Conservation (phyloP, 2,797 vertebrate genomes). For the Epinephelus coioides region DNA sequence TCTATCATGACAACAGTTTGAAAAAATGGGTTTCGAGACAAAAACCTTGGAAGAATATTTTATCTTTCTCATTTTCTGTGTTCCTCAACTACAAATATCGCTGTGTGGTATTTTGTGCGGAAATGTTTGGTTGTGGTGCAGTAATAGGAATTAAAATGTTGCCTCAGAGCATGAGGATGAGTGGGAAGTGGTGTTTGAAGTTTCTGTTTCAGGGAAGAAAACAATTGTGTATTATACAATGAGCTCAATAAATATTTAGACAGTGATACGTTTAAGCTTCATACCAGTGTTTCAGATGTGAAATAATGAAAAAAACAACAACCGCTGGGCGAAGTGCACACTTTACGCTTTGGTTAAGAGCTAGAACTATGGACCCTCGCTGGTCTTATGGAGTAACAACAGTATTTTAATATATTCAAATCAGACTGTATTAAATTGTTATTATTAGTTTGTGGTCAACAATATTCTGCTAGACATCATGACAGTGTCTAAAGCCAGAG, state of each 20-base stretch:
- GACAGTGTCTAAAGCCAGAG: background rate
- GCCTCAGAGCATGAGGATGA: constrained; percentile 52
- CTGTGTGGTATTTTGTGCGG: constrained; percentile 63
- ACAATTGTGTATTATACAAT: constrained; percentile 42
- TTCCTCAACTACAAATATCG: constrained; percentile 57
- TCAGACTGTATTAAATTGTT: background rate
- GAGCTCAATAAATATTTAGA: constrained; percentile 54
- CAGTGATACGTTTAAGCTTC: constrained; percentile 36
- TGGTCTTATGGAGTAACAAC: background rate
- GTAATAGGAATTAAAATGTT: constrained; percentile 67
- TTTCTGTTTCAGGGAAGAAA: constrained; percentile 54
- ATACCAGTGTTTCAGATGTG: constrained; percentile 13
- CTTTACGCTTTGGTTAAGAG: background rate
- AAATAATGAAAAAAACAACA: constrained; percentile 25
- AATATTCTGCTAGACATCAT: background rate
- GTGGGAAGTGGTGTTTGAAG: constrained; percentile 62
- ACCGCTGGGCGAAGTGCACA: background rate
- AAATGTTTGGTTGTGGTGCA: constrained; percentile 67
- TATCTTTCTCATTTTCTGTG: constrained; percentile 52
- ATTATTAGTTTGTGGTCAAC: background rate
- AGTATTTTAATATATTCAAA: background rate
- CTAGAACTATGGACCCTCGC: background rate
- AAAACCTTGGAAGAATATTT: constrained; percentile 24
- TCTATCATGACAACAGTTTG: constrained; percentile 17
- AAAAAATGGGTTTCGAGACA: constrained; percentile 41